Conservation (phyloP, 2,113 vertebrate genomes). For the Chunga burmeisteri region DNA sequence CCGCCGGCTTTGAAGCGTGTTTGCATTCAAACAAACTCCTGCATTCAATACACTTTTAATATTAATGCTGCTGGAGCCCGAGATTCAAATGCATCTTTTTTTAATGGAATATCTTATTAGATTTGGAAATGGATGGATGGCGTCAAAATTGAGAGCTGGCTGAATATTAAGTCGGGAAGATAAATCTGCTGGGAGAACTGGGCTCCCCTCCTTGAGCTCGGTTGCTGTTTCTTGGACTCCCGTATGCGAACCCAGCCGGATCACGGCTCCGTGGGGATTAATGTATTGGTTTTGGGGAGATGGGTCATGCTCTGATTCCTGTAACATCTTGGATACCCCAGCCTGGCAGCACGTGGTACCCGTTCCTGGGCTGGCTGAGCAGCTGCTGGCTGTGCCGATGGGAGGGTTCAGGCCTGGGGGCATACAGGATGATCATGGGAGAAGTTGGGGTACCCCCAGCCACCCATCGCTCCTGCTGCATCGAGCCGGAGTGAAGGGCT, state of each 20-base stretch:
- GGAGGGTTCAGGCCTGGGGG: background rate
- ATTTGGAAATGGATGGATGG: constrained; percentile 22
- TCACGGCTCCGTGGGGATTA: background rate
- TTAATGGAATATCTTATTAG: constrained; percentile 51
- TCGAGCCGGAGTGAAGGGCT: fast-evolving
- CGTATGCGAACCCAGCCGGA: fast-evolving
- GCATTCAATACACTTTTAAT: constrained; percentile 18
- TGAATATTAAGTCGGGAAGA: background rate
- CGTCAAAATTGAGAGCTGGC: background rate
- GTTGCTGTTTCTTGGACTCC: background rate
- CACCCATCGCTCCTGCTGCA: background rate
- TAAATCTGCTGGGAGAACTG: background rate
- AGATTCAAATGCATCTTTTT: constrained; percentile 32
- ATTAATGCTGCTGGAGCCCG: constrained; percentile 8
- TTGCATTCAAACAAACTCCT: constrained; percentile 10
- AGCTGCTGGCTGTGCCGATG: background rate
- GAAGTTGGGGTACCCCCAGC: fast-evolving
- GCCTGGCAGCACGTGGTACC: background rate
- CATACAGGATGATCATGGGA: fast-evolving
- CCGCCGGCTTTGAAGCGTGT: background rate
- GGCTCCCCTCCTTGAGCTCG: background rate
- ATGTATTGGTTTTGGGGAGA: fast-evolving
- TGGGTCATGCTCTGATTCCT: fast-evolving
- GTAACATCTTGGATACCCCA: background rate
- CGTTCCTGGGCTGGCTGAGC: background rate